phyloP scores from a whole-genome alignment of 2,888 invertebrate genomes.

The Drosophila cracens region DNA sequence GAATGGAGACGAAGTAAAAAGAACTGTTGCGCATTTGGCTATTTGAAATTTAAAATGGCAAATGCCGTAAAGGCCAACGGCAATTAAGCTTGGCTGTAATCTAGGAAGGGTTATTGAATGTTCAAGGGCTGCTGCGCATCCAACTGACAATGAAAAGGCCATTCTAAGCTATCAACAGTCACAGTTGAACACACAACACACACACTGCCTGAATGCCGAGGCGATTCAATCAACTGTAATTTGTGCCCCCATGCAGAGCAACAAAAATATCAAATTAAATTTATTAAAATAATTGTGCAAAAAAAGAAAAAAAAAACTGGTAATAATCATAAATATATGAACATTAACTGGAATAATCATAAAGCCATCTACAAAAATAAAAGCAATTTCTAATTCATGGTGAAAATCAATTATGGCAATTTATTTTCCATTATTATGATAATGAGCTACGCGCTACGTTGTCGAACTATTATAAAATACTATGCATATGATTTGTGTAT shows the following conservation, averaged over 20 bases:
- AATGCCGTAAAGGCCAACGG: constrained; percentile 18
- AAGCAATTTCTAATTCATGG: constrained; percentile 36
- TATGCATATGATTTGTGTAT: constrained; percentile 9
- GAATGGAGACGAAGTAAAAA: background rate
- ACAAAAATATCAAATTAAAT: constrained; percentile 43
- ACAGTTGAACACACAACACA: constrained; percentile 10
- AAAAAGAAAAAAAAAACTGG: constrained; percentile 16
- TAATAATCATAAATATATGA: constrained; percentile 5
- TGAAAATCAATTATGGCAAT: constrained; percentile 61
- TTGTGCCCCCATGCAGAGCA: constrained; percentile 13
- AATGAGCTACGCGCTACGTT: constrained; percentile 10
- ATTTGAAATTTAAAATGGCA: constrained; percentile 2
- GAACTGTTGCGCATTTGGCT: constrained; percentile 20
- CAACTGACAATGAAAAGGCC: constrained; percentile 60
- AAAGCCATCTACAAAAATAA: constrained; percentile 19
- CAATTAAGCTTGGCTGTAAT: constrained; percentile 24
- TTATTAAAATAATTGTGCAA: constrained; percentile 51
- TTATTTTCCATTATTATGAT: constrained; percentile 36
- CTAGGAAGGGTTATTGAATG: constrained; percentile 32
- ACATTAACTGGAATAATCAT: constrained; percentile 24
- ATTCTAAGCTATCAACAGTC: constrained; percentile 28
- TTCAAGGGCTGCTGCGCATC: constrained; percentile 56
- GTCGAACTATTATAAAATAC: constrained; percentile 10
- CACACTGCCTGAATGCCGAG: constrained; percentile 10
- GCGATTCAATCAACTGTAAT: constrained; percentile 48